Evolutionary conservation across 2,113 vertebrate genomes (phyloP), one percentile per base, ranked within the genome.

Genomic region (Australoheros scitulus): DNA sequence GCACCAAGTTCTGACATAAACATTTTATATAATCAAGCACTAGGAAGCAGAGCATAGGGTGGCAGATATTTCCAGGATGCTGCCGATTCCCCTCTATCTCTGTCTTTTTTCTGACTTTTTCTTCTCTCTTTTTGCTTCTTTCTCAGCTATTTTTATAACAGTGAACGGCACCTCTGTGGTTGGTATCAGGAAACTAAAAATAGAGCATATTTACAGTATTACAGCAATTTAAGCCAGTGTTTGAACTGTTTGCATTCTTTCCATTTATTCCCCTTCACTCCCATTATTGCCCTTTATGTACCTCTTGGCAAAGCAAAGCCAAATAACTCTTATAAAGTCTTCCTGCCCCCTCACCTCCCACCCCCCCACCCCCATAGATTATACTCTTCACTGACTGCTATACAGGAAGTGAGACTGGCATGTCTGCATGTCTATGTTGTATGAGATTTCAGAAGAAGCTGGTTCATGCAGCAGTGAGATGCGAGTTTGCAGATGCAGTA

Each of bases 401-500:
- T 91, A 88, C 88, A 90, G 88, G 92, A 91, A 88, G 83, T 76
- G 80, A 87, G 85, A 88, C 76, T 78, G 87, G 93, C 92, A 93
- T 91, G 93, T 81, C 81, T 94, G 94, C 91, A 95, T 93, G 93
- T 85, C 84, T 92, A 87, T 85, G 80, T 94, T 90, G n/a, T 83
- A 77, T 88, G 86, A 87, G 59, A 84, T 80, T 86, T 88, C 75
- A 81, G 77, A 82, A 82, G 77, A 83, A 72, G 79, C 82, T 79
- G 36, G 85, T 76, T 89, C 58, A 83, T 61, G 61, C 75, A 43
- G 58, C 11, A 13, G 52, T 20, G 75, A 75, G 75, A 74, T 74
- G 82, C 78, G 82, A 77, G 56, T 75, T 70, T 86, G 82, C 89
- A 80, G 84, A 88, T 74, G 84, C 64, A 85, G 78, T 79, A 61